Percentiles rank a stretch among this genome's conserved stretches.
phyloP scores from a whole-genome alignment of 2,888 invertebrate genomes.

The Julus scanicus region DNA sequence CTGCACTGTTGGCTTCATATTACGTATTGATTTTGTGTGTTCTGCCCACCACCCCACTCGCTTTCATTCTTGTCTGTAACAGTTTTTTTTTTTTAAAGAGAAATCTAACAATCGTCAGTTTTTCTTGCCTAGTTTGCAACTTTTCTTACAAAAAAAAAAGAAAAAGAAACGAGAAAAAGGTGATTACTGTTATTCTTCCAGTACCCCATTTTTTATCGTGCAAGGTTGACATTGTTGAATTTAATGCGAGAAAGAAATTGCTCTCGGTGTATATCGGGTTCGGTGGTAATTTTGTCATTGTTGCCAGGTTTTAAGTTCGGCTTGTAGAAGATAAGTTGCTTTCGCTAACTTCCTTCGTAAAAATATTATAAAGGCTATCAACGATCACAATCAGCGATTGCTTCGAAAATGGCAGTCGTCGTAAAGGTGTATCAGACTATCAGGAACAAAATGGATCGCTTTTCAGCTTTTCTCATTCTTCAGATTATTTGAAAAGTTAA shows the following conservation, averaged over 20 bases:
- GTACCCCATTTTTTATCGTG: constrained; percentile 16
- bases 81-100: neutral
- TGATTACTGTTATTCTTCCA: constrained; percentile 38
- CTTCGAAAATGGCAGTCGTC: neutral
- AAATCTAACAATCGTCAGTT: constrained; percentile 42
- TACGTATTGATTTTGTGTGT: neutral
- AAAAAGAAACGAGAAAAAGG: neutral
- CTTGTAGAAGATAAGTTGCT: neutral
- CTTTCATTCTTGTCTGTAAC: constrained; percentile 9
- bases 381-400: neutral
- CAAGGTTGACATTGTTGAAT: constrained; percentile 23
- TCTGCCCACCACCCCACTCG: neutral
- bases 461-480: neutral
- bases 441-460: neutral
- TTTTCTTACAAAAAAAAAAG: neutral
- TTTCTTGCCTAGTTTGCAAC: constrained; percentile 38
- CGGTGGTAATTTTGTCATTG: constrained; percentile 22
- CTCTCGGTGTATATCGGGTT: neutral
- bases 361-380: neutral
- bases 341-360: neutral
- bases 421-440: neutral
- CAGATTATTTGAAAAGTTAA: constrained; percentile 4
- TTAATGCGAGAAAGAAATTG: constrained; percentile 32
- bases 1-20: neutral
- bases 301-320: neutral